Evolutionary conservation across 2,888 invertebrate genomes (phyloP).

Genomic region (Carterocephalus palaemon): DNA sequence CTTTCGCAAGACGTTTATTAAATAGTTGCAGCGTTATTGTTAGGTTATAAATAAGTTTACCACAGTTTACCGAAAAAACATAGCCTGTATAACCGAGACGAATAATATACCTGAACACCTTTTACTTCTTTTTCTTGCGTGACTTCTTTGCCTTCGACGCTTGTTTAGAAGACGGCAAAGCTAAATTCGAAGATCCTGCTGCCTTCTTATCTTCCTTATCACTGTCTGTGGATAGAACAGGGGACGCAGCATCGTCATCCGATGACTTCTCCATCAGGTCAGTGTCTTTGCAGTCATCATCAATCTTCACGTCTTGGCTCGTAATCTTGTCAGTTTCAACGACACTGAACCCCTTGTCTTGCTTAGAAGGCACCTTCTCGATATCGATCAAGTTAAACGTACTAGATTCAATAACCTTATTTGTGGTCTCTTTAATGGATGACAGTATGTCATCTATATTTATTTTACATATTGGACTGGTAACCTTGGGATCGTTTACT

Average conservation of each 20-base stretch:
- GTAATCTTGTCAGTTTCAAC: slow-evolving; percentile 65
- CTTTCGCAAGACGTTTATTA: slow-evolving; percentile 52
- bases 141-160: slow-evolving; percentile 74
- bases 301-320: slow-evolving; percentile 60
- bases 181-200: slow-evolving; percentile 54
- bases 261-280: slow-evolving; percentile 75
- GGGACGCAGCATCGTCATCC: slow-evolving; percentile 77
- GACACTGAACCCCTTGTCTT: slow-evolving; percentile 64
- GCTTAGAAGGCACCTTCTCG: slow-evolving; percentile 60
- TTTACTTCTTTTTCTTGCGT: slow-evolving; percentile 81
- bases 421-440: slow-evolving; percentile 62
- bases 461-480: slow-evolving; percentile 70
- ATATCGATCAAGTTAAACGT: slow-evolving; percentile 68
- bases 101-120: slow-evolving; percentile 52
- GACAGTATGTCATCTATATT: slow-evolving; percentile 69
- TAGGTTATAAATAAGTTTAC: slow-evolving; percentile 34
- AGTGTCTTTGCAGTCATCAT: slow-evolving; percentile 55
- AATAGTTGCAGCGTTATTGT: slow-evolving; percentile 54
- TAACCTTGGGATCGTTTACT: slow-evolving; percentile 49
- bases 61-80: slow-evolving; percentile 32
- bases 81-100: slow-evolving; percentile 40
- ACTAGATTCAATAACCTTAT: slow-evolving; percentile 55
- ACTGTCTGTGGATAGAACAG: slow-evolving; percentile 76
- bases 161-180: slow-evolving; percentile 59
- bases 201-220: slow-evolving; percentile 72